A percentile compares a stretch with the other conserved stretches of the same genome.
Conservation (phyloP, 37 sponge, comb jelly and placozoan genomes). For the Chondrosia reniformis region DNA sequence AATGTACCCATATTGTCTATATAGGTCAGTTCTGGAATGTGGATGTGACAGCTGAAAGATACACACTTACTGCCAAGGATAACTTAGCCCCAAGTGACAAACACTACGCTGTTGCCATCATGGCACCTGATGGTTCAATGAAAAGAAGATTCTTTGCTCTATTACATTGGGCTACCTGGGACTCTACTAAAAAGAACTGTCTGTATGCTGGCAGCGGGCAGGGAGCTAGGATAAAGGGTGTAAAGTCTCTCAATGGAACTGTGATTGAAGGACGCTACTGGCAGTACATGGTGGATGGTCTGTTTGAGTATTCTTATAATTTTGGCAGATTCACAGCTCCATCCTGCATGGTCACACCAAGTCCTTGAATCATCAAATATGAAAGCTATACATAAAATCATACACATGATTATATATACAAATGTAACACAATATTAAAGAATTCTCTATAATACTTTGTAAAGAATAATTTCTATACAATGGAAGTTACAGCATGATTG, state of each 20-base stretch:
- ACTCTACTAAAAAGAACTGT: conserved; percentile 36
- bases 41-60: conserved; percentile 25
- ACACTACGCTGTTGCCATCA: conserved; percentile 47
- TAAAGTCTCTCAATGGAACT: conserved; percentile 15
- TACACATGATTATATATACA: too few relatives aligned
- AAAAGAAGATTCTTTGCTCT: conserved; percentile 45
- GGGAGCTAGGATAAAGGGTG: conserved; percentile 35
- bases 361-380: too few relatives aligned
- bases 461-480: too few relatives aligned
- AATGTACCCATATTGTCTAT: not conserved
- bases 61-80: conserved; percentile 13
- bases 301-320: conserved; percentile 20
- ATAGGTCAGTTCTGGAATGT: conserved; percentile 82
- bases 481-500: too few relatives aligned
- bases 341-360: too few relatives aligned
- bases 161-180: conserved; percentile 41
- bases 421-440: too few relatives aligned
- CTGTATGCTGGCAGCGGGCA: conserved; percentile 63
- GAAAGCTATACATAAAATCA: too few relatives aligned
- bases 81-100: not conserved
- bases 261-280: conserved; percentile 65
- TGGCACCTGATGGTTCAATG: not conserved
- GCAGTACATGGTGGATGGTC: conserved; percentile 24
- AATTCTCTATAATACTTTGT: too few relatives aligned
- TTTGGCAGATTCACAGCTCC: conserved; percentile 30